Evolutionary conservation across 2,113 vertebrate genomes (phyloP), one percentile per base, ranked within the genome.

Genomic region (Xiphophorus couchianus): DNA sequence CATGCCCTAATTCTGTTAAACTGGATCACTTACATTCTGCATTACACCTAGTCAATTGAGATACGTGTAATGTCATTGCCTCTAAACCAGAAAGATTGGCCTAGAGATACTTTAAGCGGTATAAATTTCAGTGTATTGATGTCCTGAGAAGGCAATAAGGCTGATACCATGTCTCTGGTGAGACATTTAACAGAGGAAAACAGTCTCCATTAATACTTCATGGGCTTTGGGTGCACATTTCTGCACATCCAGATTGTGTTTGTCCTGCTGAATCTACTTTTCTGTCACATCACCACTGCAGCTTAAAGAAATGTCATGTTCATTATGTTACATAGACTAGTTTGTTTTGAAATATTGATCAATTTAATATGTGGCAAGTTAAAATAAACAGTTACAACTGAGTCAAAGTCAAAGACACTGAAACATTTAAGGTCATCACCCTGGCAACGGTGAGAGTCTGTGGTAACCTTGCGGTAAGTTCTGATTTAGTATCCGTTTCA

Each of bases 1-100:
- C 87, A 86, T 74, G 84, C 68, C 77, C 84, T 91, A 94, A 94
- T 93, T 89, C 90, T 85, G 82, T 94, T 93, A 88, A 90, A 90
- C 89, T 80, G 80, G 88, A 93, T 92, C 69, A 42, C 91, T 93
- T 90, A 87, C 90, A 93, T 87, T 87, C 76, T 84, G 80, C 77
- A 85, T 77, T 89, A 84, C 86, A 88, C 68, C 78, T 48, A 78
- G 86, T 93, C 89, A 92, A 88, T 86, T 74, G 76, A 77, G 80
- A 87, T 85, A 77, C 87, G 82, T 91, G 86, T 92, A 93, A 93
- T 92, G 84, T 84, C 81, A 91, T 91, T 92, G 87, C 80, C 77
- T 83, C 72, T 85, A 84, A 86, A 92, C 83, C 84, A 86, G 78
- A 89, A 73, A 62, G 87, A 91, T 91, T 88, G 85, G 84, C 86